Conservation (phyloP, 2,888 invertebrate species). For the Cephus rjabovi region DNA sequence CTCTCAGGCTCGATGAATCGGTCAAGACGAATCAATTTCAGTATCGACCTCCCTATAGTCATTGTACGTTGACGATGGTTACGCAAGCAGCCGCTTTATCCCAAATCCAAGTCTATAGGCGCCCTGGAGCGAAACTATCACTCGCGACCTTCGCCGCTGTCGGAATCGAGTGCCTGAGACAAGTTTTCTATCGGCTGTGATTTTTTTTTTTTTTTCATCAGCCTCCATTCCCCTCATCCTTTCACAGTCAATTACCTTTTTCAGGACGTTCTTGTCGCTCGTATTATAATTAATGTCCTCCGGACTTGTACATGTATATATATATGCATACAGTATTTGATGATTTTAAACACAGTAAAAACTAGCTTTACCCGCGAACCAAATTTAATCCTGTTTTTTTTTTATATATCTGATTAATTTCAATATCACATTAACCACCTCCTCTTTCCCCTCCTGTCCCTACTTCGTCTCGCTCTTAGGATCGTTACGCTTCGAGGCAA, state of each 20-base stretch:
- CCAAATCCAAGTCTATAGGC: not conserved
- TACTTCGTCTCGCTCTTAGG: not conserved
- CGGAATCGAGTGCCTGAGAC: not conserved
- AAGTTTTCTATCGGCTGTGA: not conserved
- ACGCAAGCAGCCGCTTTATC: not conserved
- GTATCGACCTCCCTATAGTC: not conserved
- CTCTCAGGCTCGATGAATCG: not conserved
- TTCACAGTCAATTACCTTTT: conserved; percentile 1
- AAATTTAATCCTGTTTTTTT: not conserved
- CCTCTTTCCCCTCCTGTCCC: not conserved
- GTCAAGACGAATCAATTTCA: not conserved
- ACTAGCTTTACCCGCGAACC: not conserved
- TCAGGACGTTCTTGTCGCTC: not conserved
- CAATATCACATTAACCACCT: conserved; percentile 7
- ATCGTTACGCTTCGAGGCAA: not conserved
- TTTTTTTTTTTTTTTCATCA: not conserved
- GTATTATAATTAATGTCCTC: conserved; percentile 7
- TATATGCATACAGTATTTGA: not conserved
- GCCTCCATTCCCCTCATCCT: not conserved
- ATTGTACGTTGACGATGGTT: not conserved
- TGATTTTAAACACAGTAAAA: not conserved
- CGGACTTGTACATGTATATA: not conserved
- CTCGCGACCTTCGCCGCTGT: not conserved
- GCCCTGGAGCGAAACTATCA: not conserved
- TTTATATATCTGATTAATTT: conserved; percentile 13